Conservation (phyloP, 1,140 invertebrate genomes). For the Achatina immaculata region DNA sequence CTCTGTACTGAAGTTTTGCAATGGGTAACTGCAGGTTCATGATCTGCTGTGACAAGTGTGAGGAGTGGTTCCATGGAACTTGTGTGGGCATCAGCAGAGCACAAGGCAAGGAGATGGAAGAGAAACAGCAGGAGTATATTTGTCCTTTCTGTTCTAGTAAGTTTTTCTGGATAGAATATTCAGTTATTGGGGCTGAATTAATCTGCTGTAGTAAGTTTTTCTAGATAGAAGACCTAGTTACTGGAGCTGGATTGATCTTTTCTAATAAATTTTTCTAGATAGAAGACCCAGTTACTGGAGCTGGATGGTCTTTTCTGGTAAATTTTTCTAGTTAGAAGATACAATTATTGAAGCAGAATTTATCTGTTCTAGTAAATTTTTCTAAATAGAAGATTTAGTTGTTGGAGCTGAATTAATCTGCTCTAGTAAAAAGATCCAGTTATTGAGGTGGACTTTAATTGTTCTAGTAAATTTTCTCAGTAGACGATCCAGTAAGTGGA, state of each 20-base stretch:
- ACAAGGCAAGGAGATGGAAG: constrained; percentile 87
- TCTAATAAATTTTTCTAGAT: constrained; percentile 39
- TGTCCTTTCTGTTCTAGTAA: constrained; percentile 82
- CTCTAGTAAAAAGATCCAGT: not conserved
- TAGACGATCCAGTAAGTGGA: not conserved
- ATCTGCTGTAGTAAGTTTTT: constrained; percentile 74
- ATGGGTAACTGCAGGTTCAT: constrained; percentile 89
- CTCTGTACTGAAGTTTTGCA: too few species aligned
- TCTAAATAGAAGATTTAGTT: not conserved
- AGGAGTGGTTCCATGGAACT: constrained; percentile 97
- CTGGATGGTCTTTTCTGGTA: constrained; percentile 75
- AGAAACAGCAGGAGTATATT: constrained; percentile 88
- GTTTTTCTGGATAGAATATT: not conserved
- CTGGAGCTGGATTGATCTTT: constrained; percentile 76
- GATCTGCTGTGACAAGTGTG: constrained; percentile 96
- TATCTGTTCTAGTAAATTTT: constrained; percentile 74
- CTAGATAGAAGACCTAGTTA: not conserved
- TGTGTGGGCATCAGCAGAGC: constrained; percentile 94
- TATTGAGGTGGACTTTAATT: not conserved
- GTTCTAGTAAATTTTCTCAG: not conserved
- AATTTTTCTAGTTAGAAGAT: not conserved
- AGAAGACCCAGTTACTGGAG: not conserved
- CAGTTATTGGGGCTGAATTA: not conserved
- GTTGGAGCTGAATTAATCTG: not conserved
- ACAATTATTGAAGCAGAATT: not conserved